Evolutionary conservation across 2,888 invertebrate genomes (phyloP), one percentile per base, ranked within the genome.

Genomic region (Tyria jacobaeae): DNA sequence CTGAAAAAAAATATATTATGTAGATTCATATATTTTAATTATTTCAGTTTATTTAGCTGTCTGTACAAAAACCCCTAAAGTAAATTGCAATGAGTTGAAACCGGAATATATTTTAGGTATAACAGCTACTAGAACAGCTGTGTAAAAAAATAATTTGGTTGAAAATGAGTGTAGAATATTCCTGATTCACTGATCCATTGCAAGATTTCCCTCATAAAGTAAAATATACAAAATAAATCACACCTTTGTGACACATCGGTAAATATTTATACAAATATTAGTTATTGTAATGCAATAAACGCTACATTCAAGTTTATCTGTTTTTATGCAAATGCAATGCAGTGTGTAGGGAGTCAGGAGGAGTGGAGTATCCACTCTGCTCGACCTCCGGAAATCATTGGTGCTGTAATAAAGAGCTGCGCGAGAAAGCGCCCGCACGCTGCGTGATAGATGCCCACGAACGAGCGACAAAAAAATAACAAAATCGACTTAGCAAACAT

Each of bases 401-500:
- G 83, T 84, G 84, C 83, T 76, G 84, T 90, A 92, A 92, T 92
- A 92, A 92, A 92, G 91, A 90, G 87, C 88, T 89, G 85, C 78
- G 84, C 89, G 87, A 89, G 90, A 91, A 89, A 90, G 90, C 90
- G 92, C 79, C 89, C 90, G 85, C 93, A 85, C 89, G 92, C 93
- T 93, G 93, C 72, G 93, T 92, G 93, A 93, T 92, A 90, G 92
- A 93, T 93, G 92, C 90, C 80, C 87, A 81, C 82, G 82, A 83
- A 79, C 82, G 83, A 87, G 81, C 90, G 88, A 91, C 91, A 92
- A 92, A 92, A 90, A 92, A 92, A 90, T 85, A 89, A 92, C 89
- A 91, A 91, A 91, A 91, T 91, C 91, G 92, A 90, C 92, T 92
- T 91, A 92, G 92, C 91, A 90, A 91, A 90, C 92, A 93, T 92